These are phyloP conservation scores for Alfaro cultratus DNA, from an alignment of 2,797 vertebrate genomes.

Conservation along the genomic window DNA sequence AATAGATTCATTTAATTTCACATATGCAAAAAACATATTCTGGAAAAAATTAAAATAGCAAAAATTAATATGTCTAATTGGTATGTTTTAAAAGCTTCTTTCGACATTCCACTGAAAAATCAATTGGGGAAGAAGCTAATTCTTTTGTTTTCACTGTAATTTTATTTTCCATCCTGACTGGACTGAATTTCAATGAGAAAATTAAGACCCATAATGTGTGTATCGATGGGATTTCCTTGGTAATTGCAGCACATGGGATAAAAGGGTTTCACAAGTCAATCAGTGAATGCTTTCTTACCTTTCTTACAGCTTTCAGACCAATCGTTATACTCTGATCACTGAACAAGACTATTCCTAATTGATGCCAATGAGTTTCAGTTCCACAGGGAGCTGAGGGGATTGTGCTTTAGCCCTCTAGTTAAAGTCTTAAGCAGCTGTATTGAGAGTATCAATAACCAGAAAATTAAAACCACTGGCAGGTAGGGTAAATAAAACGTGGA, in stretches of 20 bases:
- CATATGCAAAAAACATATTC: neutral
- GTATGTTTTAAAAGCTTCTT: constrained; percentile 19
- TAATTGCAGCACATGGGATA: constrained; percentile 70
- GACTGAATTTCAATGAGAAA: constrained; percentile 72
- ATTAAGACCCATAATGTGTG: constrained; percentile 71
- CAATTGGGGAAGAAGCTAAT: constrained; percentile 46
- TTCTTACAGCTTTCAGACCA: constrained; percentile 68
- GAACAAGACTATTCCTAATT: constrained; percentile 79
- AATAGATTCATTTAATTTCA: neutral
- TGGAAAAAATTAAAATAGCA: neutral
- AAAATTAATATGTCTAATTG: neutral
- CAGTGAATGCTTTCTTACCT: constrained; percentile 67
- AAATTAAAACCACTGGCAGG: neutral
- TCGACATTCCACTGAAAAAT: constrained; percentile 32
- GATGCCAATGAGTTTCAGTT: constrained; percentile 75
- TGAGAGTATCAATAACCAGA: constrained; percentile 6
- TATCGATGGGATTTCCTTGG: constrained; percentile 69
- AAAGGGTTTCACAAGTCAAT: constrained; percentile 69
- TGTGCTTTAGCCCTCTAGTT: constrained; percentile 37
- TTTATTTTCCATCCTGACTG: constrained; percentile 55
- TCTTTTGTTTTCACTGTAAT: constrained; percentile 62
- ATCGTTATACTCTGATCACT: constrained; percentile 76
- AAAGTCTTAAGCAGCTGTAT: constrained; percentile 32
- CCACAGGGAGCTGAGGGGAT: constrained; percentile 58
- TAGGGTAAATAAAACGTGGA: neutral